These are phyloP conservation scores for Rousettus madagascariensis DNA, from an alignment of 2,797 vertebrate species.

Conservation along the genomic window DNA sequence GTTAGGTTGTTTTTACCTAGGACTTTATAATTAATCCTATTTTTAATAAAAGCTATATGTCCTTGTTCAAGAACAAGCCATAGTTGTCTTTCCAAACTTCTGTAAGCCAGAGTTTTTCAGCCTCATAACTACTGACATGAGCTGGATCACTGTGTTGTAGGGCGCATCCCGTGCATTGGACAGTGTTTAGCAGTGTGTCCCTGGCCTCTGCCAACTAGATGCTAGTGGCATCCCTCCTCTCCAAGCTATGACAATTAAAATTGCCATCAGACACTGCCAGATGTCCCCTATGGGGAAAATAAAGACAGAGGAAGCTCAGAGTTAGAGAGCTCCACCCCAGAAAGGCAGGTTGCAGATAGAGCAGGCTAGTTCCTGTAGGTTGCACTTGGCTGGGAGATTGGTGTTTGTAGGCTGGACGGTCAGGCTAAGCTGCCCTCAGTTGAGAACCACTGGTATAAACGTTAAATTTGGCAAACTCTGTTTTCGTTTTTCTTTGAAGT, in stretches of 20 bases:
- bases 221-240: not conserved
- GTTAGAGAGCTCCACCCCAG: not conserved
- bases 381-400: not conserved
- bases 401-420: not conserved
- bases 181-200: not conserved
- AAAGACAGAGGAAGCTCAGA: not conserved
- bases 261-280: not conserved
- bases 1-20: not conserved
- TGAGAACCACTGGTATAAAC: not conserved
- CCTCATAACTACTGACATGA: not conserved
- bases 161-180: not conserved
- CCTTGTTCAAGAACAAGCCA: not conserved
- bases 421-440: not conserved
- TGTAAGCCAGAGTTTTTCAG: not conserved
- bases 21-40: not conserved
- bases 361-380: not conserved
- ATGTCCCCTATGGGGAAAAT: not conserved
- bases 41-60: not conserved
- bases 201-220: not conserved
- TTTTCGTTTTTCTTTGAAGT: not conserved
- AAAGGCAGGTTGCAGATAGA: not conserved
- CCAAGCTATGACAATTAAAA: not conserved
- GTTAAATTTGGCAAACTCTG: not conserved
- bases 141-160: not conserved
- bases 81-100: not conserved